Conservation (phyloP, 2,113 vertebrate species). For the Colistium nudipinnis region DNA sequence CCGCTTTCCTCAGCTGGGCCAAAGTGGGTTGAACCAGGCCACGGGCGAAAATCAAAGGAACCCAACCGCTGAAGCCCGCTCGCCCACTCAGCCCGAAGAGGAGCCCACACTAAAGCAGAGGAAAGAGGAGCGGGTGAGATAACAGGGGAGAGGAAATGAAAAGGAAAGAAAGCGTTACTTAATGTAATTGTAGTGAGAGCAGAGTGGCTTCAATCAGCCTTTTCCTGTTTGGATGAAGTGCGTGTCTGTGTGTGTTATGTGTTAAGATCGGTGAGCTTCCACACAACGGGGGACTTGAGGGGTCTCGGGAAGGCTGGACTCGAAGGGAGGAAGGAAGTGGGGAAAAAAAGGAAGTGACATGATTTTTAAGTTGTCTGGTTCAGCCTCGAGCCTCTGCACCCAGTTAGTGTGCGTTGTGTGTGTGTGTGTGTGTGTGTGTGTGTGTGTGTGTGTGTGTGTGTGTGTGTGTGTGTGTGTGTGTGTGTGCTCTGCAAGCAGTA, state of each 20-base stretch:
- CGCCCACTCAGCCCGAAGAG: constrained; percentile 62
- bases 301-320: constrained; percentile 53
- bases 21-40: constrained; percentile 92
- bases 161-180: constrained; percentile 49
- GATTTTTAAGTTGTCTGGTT: constrained; percentile 49
- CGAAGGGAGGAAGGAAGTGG: constrained; percentile 23
- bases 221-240: constrained; percentile 56
- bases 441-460: too few relatives aligned
- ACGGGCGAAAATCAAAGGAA: constrained; percentile 41
- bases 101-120: constrained; percentile 62
- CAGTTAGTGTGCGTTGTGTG: too few relatives aligned
- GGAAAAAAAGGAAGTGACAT: constrained; percentile 35
- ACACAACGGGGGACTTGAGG: constrained; percentile 36
- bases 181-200: constrained; percentile 57
- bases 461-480: too few relatives aligned
- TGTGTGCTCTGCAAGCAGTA: constrained; percentile 40
- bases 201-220: constrained; percentile 54
- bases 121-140: constrained; percentile 33
- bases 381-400: constrained; percentile 44
- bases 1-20: constrained; percentile 96
- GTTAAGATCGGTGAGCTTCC: constrained; percentile 65
- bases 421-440: too few relatives aligned
- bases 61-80: constrained; percentile 67
- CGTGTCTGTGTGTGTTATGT: constrained; percentile 53
- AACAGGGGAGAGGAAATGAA: constrained; percentile 47